Conservation (phyloP, 1,140 invertebrate species). For the Drusus annulatus region DNA sequence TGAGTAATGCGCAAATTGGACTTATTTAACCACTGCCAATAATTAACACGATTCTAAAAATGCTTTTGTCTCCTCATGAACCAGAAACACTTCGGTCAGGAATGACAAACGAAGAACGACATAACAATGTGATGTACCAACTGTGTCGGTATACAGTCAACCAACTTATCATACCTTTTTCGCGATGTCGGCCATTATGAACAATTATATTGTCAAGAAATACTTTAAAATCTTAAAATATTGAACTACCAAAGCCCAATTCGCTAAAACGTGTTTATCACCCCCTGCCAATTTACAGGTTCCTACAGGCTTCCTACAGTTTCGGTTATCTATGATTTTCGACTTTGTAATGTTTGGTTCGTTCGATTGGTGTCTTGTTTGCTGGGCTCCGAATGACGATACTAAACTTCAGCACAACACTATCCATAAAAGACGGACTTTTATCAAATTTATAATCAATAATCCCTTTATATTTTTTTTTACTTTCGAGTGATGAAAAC, state of each 20-base stretch:
- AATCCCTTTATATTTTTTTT: too few species aligned
- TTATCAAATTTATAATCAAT: too few species aligned
- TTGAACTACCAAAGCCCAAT: slow-evolving; percentile 1
- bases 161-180: slow-evolving; percentile 44
- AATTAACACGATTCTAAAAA: neutral
- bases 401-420: too few species aligned
- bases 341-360: neutral
- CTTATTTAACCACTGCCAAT: neutral
- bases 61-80: slow-evolving; percentile 22
- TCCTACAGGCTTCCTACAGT: neutral
- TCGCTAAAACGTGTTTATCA: slow-evolving; percentile 46
- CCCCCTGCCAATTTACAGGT: slow-evolving; percentile 45
- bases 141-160: neutral
- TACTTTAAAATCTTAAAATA: slow-evolving; percentile 27
- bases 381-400: neutral
- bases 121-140: slow-evolving; percentile 7
- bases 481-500: too few species aligned
- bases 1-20: neutral
- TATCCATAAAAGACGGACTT: too few species aligned
- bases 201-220: slow-evolving; percentile 23
- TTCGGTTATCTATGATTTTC: slow-evolving; percentile 6
- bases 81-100: slow-evolving; percentile 28
- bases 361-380: neutral
- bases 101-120: slow-evolving; percentile 32
- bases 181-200: slow-evolving; percentile 45